Percentiles rank a stretch among this genome's conserved stretches.
Evolutionary conservation across 2,113 vertebrate genomes (phyloP).

Genomic region (Apodemus sylvaticus): DNA sequence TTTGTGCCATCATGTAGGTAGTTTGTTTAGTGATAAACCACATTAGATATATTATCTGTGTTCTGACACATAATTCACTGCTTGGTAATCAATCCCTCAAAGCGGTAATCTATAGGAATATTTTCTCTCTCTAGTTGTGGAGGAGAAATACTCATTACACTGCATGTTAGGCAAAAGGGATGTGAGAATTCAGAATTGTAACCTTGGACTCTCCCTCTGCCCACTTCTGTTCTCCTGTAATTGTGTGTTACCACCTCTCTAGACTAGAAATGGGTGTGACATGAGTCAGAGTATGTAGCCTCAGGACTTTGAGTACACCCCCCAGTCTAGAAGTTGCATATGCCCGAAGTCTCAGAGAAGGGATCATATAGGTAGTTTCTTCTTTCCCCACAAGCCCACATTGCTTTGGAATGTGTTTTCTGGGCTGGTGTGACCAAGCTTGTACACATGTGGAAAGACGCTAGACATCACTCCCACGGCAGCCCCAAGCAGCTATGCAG

Average conservation of each 20-base stretch:
- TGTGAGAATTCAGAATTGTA: background rate
- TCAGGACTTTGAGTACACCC: background rate
- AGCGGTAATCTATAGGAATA: background rate
- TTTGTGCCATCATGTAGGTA: background rate
- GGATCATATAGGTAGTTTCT: background rate
- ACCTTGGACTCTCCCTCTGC: background rate
- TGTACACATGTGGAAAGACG: background rate
- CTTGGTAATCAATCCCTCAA: conserved; percentile 7
- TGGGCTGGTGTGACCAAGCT: conserved; percentile 16
- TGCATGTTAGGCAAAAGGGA: conserved; percentile 1
- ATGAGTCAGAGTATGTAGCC: background rate
- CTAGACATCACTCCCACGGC: background rate
- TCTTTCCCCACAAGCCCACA: background rate
- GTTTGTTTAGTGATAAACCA: conserved; percentile 9
- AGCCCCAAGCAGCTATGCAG: conserved; percentile 50
- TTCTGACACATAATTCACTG: background rate
- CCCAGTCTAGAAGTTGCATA: background rate
- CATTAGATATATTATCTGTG: background rate
- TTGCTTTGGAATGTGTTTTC: conserved; percentile 29
- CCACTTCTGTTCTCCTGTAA: background rate
- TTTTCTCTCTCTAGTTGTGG: background rate
- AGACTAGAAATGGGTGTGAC: background rate
- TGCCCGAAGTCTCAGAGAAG: background rate
- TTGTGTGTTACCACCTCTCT: background rate
- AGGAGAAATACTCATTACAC: background rate